Percentiles rank a stretch among this genome's conserved stretches.
Evolutionary conservation across 2,797 vertebrate species (phyloP).

Genomic region (Tamandua tetradactyla): DNA sequence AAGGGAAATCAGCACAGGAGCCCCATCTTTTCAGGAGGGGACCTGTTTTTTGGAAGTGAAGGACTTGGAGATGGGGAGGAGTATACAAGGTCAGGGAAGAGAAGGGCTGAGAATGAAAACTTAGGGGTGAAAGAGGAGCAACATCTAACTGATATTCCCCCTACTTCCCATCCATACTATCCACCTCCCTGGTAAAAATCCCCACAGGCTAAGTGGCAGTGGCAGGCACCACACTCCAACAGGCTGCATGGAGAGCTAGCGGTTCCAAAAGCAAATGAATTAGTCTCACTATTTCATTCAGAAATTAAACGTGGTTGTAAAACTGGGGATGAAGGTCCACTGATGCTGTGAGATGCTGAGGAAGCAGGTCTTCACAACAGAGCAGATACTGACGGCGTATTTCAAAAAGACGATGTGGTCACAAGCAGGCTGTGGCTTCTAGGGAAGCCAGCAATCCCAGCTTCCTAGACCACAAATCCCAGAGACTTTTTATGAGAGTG

Average conservation of each 20-base stretch:
- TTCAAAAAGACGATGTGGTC: background rate
- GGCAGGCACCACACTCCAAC: background rate
- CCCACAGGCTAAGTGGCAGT: rapidly evolving
- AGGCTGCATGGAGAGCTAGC: background rate
- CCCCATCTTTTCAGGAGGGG: background rate
- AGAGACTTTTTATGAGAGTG: background rate
- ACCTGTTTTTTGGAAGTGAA: background rate
- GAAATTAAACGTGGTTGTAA: background rate
- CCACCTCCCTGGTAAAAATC: background rate
- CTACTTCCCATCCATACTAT: background rate
- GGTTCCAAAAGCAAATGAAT: background rate
- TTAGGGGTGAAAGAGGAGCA: background rate
- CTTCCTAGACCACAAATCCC: background rate
- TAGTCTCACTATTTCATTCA: background rate
- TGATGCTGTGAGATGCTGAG: background rate
- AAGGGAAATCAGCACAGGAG: background rate
- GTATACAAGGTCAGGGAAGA: background rate
- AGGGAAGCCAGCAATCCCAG: background rate
- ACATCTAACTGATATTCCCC: background rate
- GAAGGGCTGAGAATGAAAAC: background rate
- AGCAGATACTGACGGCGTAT: background rate
- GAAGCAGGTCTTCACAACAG: background rate
- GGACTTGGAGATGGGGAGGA: background rate
- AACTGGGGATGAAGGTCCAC: background rate
- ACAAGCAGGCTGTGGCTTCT: background rate